Evolutionary conservation across 1,140 invertebrate genomes (phyloP).

Genomic region (Zaprionus tsacasi): DNA sequence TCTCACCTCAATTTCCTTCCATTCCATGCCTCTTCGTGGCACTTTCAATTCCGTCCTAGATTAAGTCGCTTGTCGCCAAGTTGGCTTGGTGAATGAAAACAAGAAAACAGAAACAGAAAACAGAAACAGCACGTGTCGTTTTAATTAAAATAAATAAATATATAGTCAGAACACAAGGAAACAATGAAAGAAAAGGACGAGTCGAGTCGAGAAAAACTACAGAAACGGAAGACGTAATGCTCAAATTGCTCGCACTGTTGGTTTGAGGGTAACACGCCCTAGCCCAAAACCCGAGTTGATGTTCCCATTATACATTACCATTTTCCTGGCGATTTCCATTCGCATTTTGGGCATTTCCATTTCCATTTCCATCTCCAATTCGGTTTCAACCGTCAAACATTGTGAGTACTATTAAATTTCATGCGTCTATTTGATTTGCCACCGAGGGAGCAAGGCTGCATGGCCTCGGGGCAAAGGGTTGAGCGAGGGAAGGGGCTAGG

Average conservation of each 20-base stretch:
- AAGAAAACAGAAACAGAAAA: slow-evolving; percentile 80
- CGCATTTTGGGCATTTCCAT: slow-evolving; percentile 25
- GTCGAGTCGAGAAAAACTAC: slow-evolving; percentile 26
- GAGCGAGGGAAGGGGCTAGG: background rate
- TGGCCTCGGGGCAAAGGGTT: slow-evolving; percentile 47
- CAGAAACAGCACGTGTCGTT: slow-evolving; percentile 79
- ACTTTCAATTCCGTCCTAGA: slow-evolving; percentile 1
- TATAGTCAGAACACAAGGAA: slow-evolving; percentile 40
- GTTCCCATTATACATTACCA: slow-evolving; percentile 27
- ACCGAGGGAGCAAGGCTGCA: slow-evolving; percentile 26
- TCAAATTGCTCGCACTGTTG: slow-evolving; percentile 12
- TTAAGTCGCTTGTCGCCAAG: slow-evolving; percentile 32
- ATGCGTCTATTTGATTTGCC: slow-evolving; percentile 70
- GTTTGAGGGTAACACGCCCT: background rate
- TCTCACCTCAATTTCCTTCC: background rate
- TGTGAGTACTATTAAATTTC: slow-evolving; percentile 69
- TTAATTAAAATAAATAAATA: slow-evolving; percentile 83
- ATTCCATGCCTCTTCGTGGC: background rate
- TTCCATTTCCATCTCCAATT: slow-evolving; percentile 51
- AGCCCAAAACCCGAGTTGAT: slow-evolving; percentile 21
- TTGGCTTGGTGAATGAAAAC: slow-evolving; percentile 70
- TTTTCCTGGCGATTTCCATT: slow-evolving; percentile 9
- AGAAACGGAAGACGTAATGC: slow-evolving; percentile 21
- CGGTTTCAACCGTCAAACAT: slow-evolving; percentile 55
- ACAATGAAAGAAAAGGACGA: slow-evolving; percentile 59